These are phyloP conservation scores for Euura lappo DNA, from an alignment of 1,140 invertebrate genomes.

Conservation along the genomic window DNA sequence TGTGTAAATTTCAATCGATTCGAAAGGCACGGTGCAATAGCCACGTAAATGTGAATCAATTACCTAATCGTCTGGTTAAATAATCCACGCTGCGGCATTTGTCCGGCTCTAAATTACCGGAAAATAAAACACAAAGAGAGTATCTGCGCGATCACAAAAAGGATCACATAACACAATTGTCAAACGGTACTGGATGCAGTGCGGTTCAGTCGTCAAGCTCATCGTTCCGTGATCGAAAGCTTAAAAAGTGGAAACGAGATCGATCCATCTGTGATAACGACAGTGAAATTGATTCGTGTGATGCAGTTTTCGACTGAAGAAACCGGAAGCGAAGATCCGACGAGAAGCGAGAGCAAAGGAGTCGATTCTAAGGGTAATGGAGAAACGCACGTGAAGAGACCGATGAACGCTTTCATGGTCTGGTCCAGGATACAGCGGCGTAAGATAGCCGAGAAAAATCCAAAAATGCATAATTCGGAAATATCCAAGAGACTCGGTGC, in stretches of 20 bases:
- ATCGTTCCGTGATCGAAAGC: neutral
- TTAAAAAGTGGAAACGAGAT: neutral
- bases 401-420: constrained; percentile 77
- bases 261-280: no score
- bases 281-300: neutral
- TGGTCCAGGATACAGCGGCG: constrained; percentile 72
- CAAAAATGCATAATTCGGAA: constrained; percentile 81
- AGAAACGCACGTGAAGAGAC: constrained; percentile 67
- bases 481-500: constrained; percentile 75
- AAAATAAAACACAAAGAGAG: constrained; percentile 6
- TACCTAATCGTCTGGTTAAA: neutral
- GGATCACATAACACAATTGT: neutral
- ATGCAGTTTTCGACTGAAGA: neutral
- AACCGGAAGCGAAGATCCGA: neutral
- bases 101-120: neutral
- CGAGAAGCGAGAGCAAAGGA: neutral
- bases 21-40: no score
- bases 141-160: neutral
- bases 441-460: constrained; percentile 82
- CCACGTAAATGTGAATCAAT: neutral
- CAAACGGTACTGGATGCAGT: no score
- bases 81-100: neutral
- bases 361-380: constrained; percentile 13
- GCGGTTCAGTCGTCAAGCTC: no score
- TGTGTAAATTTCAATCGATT: no score